Evolutionary conservation across 2,797 vertebrate species (phyloP).

Genomic region (Setipinna tenuifilis): DNA sequence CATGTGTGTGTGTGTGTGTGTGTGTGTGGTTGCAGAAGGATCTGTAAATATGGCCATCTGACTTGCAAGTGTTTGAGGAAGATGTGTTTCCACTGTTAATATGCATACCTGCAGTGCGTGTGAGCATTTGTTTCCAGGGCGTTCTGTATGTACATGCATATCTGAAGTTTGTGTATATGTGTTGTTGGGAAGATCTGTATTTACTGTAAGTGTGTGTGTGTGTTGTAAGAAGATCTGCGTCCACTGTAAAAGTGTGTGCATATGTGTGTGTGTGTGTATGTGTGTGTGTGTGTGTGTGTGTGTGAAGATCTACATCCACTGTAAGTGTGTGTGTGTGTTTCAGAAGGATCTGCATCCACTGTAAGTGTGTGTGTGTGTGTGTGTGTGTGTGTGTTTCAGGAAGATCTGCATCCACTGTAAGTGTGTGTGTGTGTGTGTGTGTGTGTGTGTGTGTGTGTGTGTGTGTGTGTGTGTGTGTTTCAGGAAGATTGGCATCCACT

Average conservation of each 20-base stretch:
- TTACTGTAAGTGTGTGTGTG: not conserved
- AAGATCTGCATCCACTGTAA: conserved; percentile 1
- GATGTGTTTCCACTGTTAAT: not conserved
- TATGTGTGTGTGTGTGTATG: not conserved
- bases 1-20: not conserved
- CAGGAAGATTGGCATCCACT: not conserved
- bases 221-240: conserved; percentile 20
- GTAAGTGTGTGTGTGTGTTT: conserved; percentile 1
- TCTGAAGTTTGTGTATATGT: no score
- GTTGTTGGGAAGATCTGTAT: no score
- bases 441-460: not conserved
- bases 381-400: not conserved
- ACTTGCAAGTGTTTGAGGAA: no score
- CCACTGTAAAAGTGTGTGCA: conserved; percentile 18
- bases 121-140: no score
- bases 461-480: not conserved
- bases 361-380: conserved; percentile 5
- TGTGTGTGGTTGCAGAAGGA: no score
- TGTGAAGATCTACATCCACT: conserved; percentile 38
- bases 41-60: not conserved
- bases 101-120: not conserved
- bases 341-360: not conserved
- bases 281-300: not conserved
- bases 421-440: not conserved
- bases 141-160: no score